These are phyloP conservation scores for Rhegmatorhina hoffmannsi DNA, from an alignment of 2,113 vertebrate species.

Conservation along the genomic window DNA sequence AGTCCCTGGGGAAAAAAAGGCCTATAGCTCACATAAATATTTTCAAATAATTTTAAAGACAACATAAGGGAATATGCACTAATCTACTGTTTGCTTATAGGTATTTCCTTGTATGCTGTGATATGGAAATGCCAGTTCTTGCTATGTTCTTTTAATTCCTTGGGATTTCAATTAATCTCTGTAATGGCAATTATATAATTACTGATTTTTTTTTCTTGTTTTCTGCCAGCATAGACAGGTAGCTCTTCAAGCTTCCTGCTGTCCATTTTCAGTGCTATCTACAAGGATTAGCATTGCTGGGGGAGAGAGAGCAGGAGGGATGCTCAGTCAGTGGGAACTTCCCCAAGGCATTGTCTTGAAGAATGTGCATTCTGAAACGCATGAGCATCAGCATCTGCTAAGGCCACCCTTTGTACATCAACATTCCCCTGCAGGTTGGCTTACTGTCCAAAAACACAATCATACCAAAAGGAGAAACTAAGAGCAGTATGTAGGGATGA, in stretches of 20 bases:
- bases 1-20: neutral
- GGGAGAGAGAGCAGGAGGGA: neutral
- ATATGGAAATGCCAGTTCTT: neutral
- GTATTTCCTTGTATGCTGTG: neutral
- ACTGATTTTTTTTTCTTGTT: neutral
- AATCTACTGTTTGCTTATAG: neutral
- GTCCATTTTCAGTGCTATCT: neutral
- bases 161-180: neutral
- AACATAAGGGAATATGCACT: neutral
- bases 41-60: neutral
- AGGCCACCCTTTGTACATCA: neutral
- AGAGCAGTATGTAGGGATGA: neutral
- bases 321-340: neutral
- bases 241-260: neutral
- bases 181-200: neutral
- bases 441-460: neutral
- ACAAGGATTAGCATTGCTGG: neutral
- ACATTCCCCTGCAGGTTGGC: neutral
- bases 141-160: neutral
- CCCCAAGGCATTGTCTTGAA: neutral
- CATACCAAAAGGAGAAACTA: neutral
- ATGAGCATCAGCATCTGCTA: neutral
- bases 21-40: neutral
- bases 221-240: neutral
- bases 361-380: neutral